phyloP scores from a whole-genome alignment of 2,797 vertebrate genomes.

The Sebastes trivittatus region DNA sequence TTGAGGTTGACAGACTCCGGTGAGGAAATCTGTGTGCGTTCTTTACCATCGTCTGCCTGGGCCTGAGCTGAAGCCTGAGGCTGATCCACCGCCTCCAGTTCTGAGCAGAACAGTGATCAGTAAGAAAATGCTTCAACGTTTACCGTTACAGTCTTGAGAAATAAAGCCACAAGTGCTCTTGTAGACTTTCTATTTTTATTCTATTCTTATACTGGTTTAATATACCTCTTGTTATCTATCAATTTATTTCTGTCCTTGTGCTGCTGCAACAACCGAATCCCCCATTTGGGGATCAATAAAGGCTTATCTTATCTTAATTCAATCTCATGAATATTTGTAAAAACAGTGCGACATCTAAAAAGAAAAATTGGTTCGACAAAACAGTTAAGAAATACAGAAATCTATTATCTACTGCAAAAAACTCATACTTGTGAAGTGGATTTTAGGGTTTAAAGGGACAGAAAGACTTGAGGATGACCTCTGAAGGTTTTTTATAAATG shows the following conservation, averaged over 20 bases:
- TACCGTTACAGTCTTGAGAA: no score
- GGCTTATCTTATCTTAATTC: neutral
- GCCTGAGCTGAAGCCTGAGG: conserved; percentile 54
- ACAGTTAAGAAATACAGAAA: neutral
- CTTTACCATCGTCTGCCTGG: conserved; percentile 71
- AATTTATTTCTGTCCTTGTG: neutral
- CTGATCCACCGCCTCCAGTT: conserved; percentile 70
- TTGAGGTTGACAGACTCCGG: conserved; percentile 84
- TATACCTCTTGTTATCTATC: neutral
- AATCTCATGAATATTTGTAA: neutral
- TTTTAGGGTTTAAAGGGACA: no score
- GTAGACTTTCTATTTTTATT: neutral
- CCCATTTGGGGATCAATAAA: neutral
- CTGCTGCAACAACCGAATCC: neutral
- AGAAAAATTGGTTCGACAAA: neutral
- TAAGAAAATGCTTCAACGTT: neutral
- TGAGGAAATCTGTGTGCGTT: conserved; percentile 85
- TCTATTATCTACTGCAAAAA: neutral
- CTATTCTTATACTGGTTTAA: neutral
- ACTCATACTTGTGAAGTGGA: neutral
- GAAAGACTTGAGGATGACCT: no score
- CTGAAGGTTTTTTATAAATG: no score
- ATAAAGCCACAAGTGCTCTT: neutral
- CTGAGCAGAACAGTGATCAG: conserved; percentile 34
- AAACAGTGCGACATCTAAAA: neutral